Evolutionary conservation across 2,888 invertebrate genomes (phyloP), one percentile per base, ranked within the genome.

Genomic region (Tortricodes alternella): DNA sequence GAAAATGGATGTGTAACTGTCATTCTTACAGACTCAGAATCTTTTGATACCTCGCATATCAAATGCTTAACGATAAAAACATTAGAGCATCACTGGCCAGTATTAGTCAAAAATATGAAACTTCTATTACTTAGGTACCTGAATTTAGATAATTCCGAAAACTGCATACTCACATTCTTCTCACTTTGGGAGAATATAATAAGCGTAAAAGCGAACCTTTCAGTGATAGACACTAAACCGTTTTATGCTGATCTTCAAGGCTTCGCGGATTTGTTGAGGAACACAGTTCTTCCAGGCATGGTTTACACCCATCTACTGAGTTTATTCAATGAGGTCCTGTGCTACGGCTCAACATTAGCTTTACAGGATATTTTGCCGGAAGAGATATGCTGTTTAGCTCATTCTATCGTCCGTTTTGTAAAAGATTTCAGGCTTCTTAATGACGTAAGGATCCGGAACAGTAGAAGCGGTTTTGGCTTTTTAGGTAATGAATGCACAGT

Each of bases 151-250:
- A 92, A 92, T 73, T 92, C 93, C 50, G 94, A 95, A 83, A 94
- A 94, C 68, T 94, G 94, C 79, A 92, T 94, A 68, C 86, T 97
- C 51, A 96, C 96, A 44, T 97, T 97, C 78, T 92, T 97, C 63
- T 94, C 95, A 48, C 85, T 97, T 29, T 97, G 97, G 97, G 96
- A 97, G 76, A 95, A 96, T 64, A 96, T 97, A 13, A 97, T 97
- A 74, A 96, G 97, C 51, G 96, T 97, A 0, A 96, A 96, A 85
- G 96, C 97, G 16, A 97, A 97, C 89, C 92, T 97, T 51, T 96
- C 97, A 37, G 95, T 97, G 21, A 95, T 96, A 62, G 97, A 97
- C 75, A 97, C 96, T 0, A 95, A 97, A 78, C 95, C 96, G 2
- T 97, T 97, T 80, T 96, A 97, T 78, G 95, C 95, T 0, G 95